Base-by-base conservation (phyloP, 2,797 vertebrate genomes). In the Sebastes trivittatus region DNA sequence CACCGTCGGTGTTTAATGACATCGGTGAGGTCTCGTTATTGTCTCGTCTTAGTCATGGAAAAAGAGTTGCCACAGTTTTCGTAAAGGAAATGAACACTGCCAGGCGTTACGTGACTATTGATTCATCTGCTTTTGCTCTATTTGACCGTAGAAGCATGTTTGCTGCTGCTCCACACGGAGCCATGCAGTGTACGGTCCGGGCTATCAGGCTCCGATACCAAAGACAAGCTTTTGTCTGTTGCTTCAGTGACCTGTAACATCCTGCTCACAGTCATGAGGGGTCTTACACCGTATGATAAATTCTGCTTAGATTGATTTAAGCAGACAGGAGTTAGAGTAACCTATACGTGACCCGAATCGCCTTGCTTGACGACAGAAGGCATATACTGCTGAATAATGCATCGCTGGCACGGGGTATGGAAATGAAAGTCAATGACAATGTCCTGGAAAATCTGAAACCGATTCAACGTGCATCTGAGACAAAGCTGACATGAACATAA, bases 361-460 rank as follows among this genome's bases (percentile, higher is more conserved):
- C 72, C 58, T 65, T n/a, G 34, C 73, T 77, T 25, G 18, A 58
- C 68, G 72, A 80, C 14, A 42, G 36, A 23, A 30, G 71, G 46
- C 29, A 20, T 49, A 71, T 54, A 23, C 71, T 77, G 64, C 27
- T 93, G 80, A 90, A 91, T 90, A 82, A 90, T 90, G 86, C 69
- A 92, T 86, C 58, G 54, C 66, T 66, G 66, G 77, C 68, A 18
- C 59, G 20, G 55, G 20, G 34, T 75, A 84, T 75, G 80, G 75
- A 83, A 88, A 90, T 54, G 32, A 83, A 73, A 82, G 79, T 72
- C 46, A 66, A 29, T 62, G 75, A 80, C 62, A 82, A 62, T 20
- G 49, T 69, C 69, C 72, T 29, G 22, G 36, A 70, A 77, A 54
- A 82, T 71, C 38, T 71, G 46, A 79, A 69, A 62, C 6, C 30